Conservation (phyloP, 2,888 invertebrate genomes). For the Drosophila greeni region DNA sequence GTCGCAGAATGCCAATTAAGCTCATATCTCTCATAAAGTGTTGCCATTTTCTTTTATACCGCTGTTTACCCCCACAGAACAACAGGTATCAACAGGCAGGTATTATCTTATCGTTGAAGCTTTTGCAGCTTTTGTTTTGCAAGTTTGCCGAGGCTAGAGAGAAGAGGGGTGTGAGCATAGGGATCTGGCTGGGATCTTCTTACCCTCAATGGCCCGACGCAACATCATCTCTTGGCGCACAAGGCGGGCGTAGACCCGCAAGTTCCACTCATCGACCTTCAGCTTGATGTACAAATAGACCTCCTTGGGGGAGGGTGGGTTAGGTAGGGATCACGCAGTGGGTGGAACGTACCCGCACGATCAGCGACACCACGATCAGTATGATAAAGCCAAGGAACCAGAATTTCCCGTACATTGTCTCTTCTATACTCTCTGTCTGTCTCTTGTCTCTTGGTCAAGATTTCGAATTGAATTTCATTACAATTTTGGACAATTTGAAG, state of each 20-base stretch:
- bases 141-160: background rate
- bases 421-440: background rate
- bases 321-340: background rate
- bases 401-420: constrained; percentile 54
- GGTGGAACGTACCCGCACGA: constrained; percentile 54
- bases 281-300: constrained; percentile 55
- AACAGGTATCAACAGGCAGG: background rate
- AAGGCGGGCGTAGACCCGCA: constrained; percentile 44
- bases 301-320: constrained; percentile 44
- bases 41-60: constrained; percentile 14
- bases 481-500: background rate
- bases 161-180: background rate
- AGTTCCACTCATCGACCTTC: constrained; percentile 57
- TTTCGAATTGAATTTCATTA: constrained; percentile 2
- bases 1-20: constrained; percentile 24
- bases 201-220: constrained; percentile 61
- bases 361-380: constrained; percentile 45
- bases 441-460: background rate
- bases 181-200: constrained; percentile 48
- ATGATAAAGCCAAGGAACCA: constrained; percentile 61
- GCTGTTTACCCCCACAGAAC: constrained; percentile 17
- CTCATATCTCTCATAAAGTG: constrained; percentile 28
- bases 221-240: constrained; percentile 61
- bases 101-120: constrained; percentile 56
- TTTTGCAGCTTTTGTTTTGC: constrained; percentile 32